These are phyloP conservation scores for Phenganax stokvisi DNA, from an alignment of 92 coral and sea anemone species.

Conservation along the genomic window DNA sequence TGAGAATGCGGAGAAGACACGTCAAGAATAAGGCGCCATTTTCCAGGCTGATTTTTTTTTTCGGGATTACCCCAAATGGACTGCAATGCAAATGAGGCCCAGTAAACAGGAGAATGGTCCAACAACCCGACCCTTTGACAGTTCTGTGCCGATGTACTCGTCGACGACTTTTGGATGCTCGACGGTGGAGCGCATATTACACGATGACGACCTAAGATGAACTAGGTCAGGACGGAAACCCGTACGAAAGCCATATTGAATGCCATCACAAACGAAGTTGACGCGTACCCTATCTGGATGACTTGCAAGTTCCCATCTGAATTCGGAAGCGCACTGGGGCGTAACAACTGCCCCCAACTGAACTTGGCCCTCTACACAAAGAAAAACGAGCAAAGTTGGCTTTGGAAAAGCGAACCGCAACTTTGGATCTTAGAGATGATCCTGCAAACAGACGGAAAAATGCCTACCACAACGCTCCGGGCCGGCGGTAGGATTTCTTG, in stretches of 20 bases:
- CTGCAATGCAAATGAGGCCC: slow-evolving; percentile 29
- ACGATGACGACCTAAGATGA: background rate
- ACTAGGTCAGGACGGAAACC: background rate
- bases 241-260: background rate
- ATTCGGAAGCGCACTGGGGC: background rate
- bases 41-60: slow-evolving; percentile 43
- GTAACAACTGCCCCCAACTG: background rate
- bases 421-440: no score
- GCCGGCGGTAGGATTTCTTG: no score
- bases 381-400: no score
- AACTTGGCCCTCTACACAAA: no score
- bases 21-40: slow-evolving; percentile 44
- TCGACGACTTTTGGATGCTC: background rate
- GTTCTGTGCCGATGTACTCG: background rate
- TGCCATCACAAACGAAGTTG: background rate
- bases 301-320: background rate
- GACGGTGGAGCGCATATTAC: no score
- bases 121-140: background rate
- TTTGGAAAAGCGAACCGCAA: no score
- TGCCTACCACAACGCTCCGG: no score
- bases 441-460: no score
- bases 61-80: slow-evolving; percentile 43
- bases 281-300: background rate
- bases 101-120: slow-evolving; percentile 25
- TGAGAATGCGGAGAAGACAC: slow-evolving; percentile 13